Evolutionary conservation across 2,888 invertebrate species (phyloP).

Genomic region (Erebia epiphron): DNA sequence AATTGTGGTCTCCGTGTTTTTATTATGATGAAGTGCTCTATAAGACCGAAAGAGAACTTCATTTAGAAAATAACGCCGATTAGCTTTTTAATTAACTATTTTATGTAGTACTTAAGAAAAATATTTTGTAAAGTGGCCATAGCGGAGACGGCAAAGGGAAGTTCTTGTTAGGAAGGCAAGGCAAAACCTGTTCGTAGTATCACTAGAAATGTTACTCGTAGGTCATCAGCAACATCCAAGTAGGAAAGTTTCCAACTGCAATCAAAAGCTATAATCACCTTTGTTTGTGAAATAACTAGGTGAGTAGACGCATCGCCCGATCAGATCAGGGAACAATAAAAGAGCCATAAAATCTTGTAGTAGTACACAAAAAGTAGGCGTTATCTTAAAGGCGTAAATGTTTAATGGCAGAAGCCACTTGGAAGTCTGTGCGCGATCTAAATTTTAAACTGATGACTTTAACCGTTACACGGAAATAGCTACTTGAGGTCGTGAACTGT

Average conservation of each 20-base stretch:
- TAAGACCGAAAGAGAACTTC: too few species aligned
- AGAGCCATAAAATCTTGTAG: slow-evolving; percentile 69
- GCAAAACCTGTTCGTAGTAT: too few species aligned
- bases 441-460: slow-evolving; percentile 78
- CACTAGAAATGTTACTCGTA: not conserved
- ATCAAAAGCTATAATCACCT: slow-evolving; percentile 57
- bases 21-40: too few species aligned
- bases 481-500: slow-evolving; percentile 63
- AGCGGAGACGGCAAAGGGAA: too few species aligned
- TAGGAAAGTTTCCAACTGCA: slow-evolving; percentile 45
- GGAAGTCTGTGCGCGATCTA: slow-evolving; percentile 61
- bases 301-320: slow-evolving; percentile 57
- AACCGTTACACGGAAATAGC: slow-evolving; percentile 71
- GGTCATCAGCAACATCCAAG: slow-evolving; percentile 28
- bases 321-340: slow-evolving; percentile 74
- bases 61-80: too few species aligned
- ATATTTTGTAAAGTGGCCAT: too few species aligned
- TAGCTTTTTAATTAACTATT: too few species aligned
- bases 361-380: slow-evolving; percentile 70
- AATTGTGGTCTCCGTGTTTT: not conserved
- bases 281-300: slow-evolving; percentile 64
- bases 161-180: too few species aligned
- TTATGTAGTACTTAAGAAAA: too few species aligned
- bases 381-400: slow-evolving; percentile 75
- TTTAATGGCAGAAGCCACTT: slow-evolving; percentile 70